A percentile compares a stretch with the other conserved stretches of the same genome.
phyloP scores from a whole-genome alignment of 2,797 vertebrate genomes.

The Acanthurus leucopareius region DNA sequence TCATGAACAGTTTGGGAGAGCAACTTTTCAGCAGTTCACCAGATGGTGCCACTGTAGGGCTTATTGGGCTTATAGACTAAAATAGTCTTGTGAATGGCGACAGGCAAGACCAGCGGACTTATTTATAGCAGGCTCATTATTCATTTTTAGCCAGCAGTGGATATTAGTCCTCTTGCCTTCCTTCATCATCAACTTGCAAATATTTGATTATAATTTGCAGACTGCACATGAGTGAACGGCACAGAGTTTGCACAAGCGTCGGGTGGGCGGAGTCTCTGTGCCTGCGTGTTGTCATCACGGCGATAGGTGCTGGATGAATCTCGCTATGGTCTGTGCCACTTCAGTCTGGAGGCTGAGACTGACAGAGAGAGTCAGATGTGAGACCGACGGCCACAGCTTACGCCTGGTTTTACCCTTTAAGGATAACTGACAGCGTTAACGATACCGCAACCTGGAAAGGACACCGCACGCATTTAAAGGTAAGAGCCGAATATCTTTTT shows the following conservation, averaged over 20 bases:
- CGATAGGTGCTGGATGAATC: conserved; percentile 70
- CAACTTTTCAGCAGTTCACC: conserved; percentile 65
- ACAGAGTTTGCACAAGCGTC: conserved; percentile 5
- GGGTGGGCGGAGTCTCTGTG: conserved; percentile 72
- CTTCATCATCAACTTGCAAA: not conserved
- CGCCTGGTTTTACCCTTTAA: conserved; percentile 33
- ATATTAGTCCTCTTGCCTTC: not conserved
- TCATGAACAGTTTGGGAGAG: conserved; percentile 5
- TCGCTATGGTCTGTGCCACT: conserved; percentile 54
- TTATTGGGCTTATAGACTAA: conserved; percentile 28
- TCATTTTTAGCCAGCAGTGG: not conserved
- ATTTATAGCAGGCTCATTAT: conserved; percentile 5
- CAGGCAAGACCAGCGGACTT: not conserved
- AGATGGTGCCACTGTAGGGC: conserved; percentile 79
- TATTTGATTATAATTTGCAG: not conserved
- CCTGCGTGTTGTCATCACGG: conserved; percentile 72
- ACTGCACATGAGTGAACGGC: not conserved
- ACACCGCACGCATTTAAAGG: conserved; percentile 40
- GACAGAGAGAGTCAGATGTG: conserved; percentile 60
- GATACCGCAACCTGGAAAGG: not conserved
- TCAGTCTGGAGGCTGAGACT: conserved; percentile 77
- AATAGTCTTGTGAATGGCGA: conserved; percentile 17
- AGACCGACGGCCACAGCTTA: conserved; percentile 16
- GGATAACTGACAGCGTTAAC: conserved; percentile 67
- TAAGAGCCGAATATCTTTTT: conserved; percentile 28